Evolutionary conservation across 2,888 invertebrate genomes (phyloP).

Genomic region (Mylabris sibirica): DNA sequence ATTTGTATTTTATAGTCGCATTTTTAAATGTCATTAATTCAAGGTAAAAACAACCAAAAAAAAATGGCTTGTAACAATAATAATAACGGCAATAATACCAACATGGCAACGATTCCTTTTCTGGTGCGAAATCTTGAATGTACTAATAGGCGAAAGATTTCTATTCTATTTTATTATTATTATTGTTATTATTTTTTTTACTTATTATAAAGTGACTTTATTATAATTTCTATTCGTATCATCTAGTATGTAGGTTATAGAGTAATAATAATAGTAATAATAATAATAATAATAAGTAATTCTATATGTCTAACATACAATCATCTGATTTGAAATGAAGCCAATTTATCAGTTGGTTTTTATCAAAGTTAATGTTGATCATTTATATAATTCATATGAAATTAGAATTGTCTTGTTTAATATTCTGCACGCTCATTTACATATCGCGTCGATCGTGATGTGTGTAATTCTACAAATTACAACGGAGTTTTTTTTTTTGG

Average conservation of each 20-base stretch:
- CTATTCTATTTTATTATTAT: background rate
- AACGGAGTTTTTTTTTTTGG: background rate
- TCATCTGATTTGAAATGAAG: constrained; percentile 44
- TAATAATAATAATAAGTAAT: no score
- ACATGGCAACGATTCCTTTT: background rate
- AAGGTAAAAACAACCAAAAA: background rate
- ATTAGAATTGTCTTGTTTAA: constrained; percentile 40
- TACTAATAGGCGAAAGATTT: no score
- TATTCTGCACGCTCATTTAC: constrained; percentile 36
- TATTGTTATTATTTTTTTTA: background rate
- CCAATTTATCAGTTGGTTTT: constrained; percentile 43
- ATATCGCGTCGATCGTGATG: constrained; percentile 24
- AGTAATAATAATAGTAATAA: background rate
- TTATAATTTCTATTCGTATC: background rate
- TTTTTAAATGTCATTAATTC: constrained; percentile 3
- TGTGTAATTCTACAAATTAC: constrained; percentile 39
- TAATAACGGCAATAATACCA: background rate
- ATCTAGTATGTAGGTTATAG: no score
- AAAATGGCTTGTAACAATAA: background rate
- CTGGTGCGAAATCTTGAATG: background rate
- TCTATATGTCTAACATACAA: constrained; percentile 11
- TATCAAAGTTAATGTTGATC: constrained; percentile 43
- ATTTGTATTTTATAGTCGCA: background rate
- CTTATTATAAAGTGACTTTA: background rate
- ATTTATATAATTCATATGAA: constrained; percentile 45